phyloP scores from a whole-genome alignment of 2,113 vertebrate species.

The Willisornis vidua region DNA sequence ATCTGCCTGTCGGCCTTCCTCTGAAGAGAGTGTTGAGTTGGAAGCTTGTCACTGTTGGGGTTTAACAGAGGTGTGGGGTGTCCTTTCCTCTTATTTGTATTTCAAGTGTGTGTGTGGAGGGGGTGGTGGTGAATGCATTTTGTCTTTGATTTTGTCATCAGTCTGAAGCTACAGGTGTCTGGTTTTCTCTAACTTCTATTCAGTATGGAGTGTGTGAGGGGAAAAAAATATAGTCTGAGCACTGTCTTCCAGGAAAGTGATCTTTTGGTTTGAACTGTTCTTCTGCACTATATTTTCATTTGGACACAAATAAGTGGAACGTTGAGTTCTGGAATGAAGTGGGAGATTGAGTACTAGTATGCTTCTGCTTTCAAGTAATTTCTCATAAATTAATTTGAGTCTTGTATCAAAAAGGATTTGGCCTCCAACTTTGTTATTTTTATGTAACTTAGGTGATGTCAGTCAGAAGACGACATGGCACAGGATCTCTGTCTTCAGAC shows the following conservation, averaged over 20 bases:
- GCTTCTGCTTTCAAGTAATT: background rate
- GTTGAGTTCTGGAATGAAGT: background rate
- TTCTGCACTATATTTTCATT: background rate
- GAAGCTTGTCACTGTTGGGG: background rate
- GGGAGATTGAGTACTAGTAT: background rate
- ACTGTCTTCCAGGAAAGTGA: background rate
- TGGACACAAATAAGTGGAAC: background rate
- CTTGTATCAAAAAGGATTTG: background rate
- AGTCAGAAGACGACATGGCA: constrained; percentile 98
- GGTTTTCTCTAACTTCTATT: background rate
- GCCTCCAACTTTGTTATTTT: background rate
- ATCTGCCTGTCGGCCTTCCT: background rate
- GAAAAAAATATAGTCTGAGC: background rate
- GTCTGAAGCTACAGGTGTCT: background rate
- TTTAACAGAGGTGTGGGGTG: background rate
- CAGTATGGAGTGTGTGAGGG: background rate
- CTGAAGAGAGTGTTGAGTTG: too few relatives aligned
- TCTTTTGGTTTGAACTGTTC: background rate
- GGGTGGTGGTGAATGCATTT: too few relatives aligned
- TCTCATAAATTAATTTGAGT: background rate
- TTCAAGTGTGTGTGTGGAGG: background rate
- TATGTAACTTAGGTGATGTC: constrained; percentile 83
- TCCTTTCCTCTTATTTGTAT: background rate
- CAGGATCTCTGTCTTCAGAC: constrained; percentile 93
- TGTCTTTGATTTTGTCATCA: background rate